Evolutionary conservation across 2,888 invertebrate genomes (phyloP).

Genomic region (Autographa gamma): DNA sequence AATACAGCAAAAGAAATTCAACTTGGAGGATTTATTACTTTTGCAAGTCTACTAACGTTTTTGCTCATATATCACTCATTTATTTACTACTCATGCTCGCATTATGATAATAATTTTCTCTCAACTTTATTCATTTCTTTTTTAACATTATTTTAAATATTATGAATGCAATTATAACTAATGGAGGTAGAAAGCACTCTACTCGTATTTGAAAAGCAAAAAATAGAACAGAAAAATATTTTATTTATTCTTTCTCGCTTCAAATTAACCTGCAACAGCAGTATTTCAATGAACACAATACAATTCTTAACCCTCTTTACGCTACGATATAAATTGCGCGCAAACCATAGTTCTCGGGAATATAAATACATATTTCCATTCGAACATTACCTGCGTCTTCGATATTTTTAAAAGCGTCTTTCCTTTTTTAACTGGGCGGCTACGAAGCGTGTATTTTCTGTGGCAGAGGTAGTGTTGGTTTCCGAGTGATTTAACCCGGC

Average conservation of each 20-base stretch:
- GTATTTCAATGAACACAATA: constrained; percentile 18
- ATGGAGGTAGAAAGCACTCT: background rate
- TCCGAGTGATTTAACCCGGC: constrained; percentile 67
- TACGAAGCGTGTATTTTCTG: constrained; percentile 45
- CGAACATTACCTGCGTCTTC: constrained; percentile 19
- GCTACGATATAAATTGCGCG: constrained; percentile 20
- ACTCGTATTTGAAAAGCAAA: background rate
- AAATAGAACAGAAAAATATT: background rate
- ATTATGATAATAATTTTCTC: background rate
- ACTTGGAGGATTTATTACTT: background rate
- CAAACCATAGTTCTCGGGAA: constrained; percentile 11
- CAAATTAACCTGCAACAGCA: constrained; percentile 8
- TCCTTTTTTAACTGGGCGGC: constrained; percentile 21
- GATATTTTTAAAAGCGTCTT: constrained; percentile 29
- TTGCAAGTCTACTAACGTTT: background rate
- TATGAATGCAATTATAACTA: background rate
- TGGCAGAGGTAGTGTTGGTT: constrained; percentile 59
- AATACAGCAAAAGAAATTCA: background rate
- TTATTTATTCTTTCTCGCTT: background rate
- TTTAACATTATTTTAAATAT: background rate
- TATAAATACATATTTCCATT: constrained; percentile 25
- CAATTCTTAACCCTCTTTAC: constrained; percentile 18
- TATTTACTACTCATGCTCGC: background rate
- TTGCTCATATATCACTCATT: background rate
- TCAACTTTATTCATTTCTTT: background rate